Percentiles rank a stretch among this genome's conserved stretches.
Conservation (phyloP, 2,113 vertebrate genomes). For the Microtus pennsylvanicus region DNA sequence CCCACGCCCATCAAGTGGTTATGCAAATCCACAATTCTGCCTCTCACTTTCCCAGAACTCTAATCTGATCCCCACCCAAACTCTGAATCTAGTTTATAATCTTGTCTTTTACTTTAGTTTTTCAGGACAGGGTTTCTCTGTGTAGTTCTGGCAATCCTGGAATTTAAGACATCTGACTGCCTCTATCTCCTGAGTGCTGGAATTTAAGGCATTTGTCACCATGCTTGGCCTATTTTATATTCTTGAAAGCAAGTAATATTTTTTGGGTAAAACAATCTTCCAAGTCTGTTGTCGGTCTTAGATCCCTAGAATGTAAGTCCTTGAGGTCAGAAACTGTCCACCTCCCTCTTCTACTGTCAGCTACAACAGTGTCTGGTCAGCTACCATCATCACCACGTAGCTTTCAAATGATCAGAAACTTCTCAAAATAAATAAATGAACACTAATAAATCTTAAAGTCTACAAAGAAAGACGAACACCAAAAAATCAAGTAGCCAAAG, state of each 20-base stretch:
- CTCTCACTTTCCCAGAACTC: background rate
- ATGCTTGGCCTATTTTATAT: background rate
- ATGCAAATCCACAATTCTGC: background rate
- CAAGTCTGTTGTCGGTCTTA: background rate
- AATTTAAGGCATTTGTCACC: background rate
- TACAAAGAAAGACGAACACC: background rate
- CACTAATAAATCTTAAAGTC: background rate
- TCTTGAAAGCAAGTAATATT: background rate
- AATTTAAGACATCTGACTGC: background rate
- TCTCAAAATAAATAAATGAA: background rate
- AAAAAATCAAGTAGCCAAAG: background rate
- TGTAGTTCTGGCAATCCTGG: background rate
- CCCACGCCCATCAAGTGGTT: background rate
- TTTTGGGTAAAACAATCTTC: background rate
- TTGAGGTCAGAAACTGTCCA: background rate
- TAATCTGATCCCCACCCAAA: background rate
- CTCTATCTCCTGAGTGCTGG: background rate
- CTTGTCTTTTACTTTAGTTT: background rate
- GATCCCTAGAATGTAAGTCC: background rate
- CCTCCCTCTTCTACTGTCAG: rapidly evolving
- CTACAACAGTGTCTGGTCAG: background rate
- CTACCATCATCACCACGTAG: background rate
- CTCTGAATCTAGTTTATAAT: background rate
- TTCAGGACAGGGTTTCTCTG: background rate
- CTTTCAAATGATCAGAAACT: background rate